Evolutionary conservation across 2,888 invertebrate species (phyloP).

Genomic region (Cephus pulcher): DNA sequence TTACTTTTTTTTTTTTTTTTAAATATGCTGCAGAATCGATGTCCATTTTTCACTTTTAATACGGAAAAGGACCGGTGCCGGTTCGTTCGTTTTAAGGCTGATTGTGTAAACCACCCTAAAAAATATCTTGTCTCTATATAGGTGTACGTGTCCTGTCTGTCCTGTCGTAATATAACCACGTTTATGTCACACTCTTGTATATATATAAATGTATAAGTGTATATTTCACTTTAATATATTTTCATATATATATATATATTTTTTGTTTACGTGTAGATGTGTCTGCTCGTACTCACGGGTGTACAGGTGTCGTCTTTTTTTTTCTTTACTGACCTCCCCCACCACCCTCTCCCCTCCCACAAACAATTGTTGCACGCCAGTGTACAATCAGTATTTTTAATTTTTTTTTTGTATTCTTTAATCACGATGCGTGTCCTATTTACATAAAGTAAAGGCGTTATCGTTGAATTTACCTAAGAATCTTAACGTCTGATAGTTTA

Average conservation of each 20-base stretch:
- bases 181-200: conserved; percentile 27
- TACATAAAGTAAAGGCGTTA: no score
- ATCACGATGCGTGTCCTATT: no score
- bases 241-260: conserved; percentile 15
- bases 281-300: no score
- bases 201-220: conserved; percentile 49
- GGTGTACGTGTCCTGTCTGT: conserved; percentile 49
- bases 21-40: no score
- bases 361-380: no score
- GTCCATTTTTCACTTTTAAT: conserved; percentile 15
- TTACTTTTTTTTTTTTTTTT: no score
- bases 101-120: conserved; percentile 67
- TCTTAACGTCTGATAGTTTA: conserved; percentile 33
- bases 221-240: neutral
- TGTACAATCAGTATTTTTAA: no score
- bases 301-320: no score
- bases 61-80: conserved; percentile 26
- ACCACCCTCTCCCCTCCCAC: no score
- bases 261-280: no score
- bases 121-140: conserved; percentile 66
- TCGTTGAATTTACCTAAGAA: conserved; percentile 41
- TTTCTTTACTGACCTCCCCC: no score
- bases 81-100: conserved; percentile 58
- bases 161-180: conserved; percentile 20
- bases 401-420: conserved; percentile 5